Percentiles rank a stretch among this genome's conserved stretches.
phyloP scores from a whole-genome alignment of 2,888 invertebrate species.

The Tortricodes alternella region DNA sequence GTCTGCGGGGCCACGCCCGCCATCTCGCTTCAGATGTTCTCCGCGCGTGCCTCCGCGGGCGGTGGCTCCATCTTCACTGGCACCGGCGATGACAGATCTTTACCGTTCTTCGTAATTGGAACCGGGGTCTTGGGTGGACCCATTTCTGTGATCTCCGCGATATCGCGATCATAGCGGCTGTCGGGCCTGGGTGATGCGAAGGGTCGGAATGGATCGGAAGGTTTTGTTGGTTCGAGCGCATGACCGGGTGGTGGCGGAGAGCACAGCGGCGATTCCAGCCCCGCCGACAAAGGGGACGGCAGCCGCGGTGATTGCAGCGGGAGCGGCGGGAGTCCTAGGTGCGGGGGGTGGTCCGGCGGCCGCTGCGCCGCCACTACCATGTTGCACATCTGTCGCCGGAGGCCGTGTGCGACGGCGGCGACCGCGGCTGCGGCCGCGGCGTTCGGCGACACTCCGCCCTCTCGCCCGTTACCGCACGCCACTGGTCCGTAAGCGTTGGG shows the following conservation, averaged over 20 bases:
- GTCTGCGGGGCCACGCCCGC: conserved; percentile 64
- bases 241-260: conserved; percentile 86
- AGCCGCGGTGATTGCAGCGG: conserved; percentile 72
- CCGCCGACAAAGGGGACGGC: conserved; percentile 82
- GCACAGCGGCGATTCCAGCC: conserved; percentile 84
- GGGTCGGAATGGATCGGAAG: conserved; percentile 79
- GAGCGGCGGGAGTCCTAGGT: conserved; percentile 72
- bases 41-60: conserved; percentile 82
- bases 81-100: conserved; percentile 79
- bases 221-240: conserved; percentile 84
- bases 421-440: conserved; percentile 93
- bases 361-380: conserved; percentile 86
- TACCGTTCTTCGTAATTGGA: conserved; percentile 58
- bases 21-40: conserved; percentile 78
- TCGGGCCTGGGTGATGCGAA: conserved; percentile 83
- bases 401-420: conserved; percentile 92
- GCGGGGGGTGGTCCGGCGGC: conserved; percentile 72
- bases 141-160: conserved; percentile 71
- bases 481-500: conserved; percentile 82
- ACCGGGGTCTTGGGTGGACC: conserved; percentile 71
- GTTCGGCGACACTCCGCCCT: conserved; percentile 80
- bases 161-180: conserved; percentile 86
- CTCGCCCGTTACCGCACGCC: conserved; percentile 81
- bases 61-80: conserved; percentile 88
- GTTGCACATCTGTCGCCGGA: conserved; percentile 93